Evolutionary conservation across 2,113 vertebrate species (phyloP).

Genomic region (Nycticryphes semicollaris): DNA sequence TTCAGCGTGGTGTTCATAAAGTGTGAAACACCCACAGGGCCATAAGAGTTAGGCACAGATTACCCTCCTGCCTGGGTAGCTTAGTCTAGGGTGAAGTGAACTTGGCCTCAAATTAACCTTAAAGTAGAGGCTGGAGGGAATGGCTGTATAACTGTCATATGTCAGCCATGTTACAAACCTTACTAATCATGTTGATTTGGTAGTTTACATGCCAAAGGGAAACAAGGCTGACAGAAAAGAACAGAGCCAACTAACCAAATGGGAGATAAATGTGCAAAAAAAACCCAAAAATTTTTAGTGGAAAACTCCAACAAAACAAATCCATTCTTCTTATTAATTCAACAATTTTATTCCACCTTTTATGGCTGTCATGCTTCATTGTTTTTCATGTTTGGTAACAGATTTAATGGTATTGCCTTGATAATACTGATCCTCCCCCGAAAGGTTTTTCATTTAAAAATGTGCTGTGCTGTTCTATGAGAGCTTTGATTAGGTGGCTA

Average conservation of each 20-base stretch:
- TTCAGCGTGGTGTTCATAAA: not conserved
- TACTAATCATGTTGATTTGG: not conserved
- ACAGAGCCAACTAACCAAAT: not conserved
- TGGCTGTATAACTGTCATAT: not conserved
- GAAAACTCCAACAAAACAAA: not conserved
- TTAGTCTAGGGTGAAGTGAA: not conserved
- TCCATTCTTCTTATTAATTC: not conserved
- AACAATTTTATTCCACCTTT: not conserved
- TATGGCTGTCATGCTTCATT: not conserved
- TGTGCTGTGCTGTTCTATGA: not conserved
- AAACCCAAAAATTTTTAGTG: not conserved
- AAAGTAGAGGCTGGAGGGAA: not conserved
- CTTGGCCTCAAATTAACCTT: not conserved
- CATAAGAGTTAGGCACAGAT: not conserved
- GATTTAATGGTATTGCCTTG: constrained; percentile 19
- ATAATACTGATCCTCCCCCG: not conserved
- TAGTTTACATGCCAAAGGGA: not conserved
- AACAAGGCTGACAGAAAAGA: not conserved
- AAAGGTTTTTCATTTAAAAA: constrained; percentile 45
- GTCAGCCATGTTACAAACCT: not conserved
- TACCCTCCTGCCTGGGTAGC: not conserved
- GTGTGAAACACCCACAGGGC: not conserved
- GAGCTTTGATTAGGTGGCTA: not conserved
- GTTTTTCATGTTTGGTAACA: not conserved
- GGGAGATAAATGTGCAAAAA: not conserved